Evolutionary conservation across 2,797 vertebrate species (phyloP).

Genomic region (Liasis olivaceus): DNA sequence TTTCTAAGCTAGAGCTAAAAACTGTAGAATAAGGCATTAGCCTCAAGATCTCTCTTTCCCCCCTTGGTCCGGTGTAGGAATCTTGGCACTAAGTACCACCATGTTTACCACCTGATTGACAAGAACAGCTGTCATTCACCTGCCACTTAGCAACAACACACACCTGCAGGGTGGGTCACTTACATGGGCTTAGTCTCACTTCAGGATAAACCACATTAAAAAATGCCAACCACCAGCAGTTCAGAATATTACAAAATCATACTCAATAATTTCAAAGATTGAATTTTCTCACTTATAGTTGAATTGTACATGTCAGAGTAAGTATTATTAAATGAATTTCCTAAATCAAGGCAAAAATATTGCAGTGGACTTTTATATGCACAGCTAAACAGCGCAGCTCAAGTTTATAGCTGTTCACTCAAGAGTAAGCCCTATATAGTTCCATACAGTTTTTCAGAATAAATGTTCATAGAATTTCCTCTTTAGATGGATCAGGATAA

Average conservation of each 20-base stretch:
- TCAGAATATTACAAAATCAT: background rate
- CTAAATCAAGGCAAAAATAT: constrained; percentile 37
- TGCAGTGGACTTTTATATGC: background rate
- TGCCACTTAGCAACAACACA: constrained; percentile 85
- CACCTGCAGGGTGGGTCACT: constrained; percentile 77
- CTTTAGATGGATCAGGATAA: background rate
- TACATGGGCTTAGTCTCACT: background rate
- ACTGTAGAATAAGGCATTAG: background rate
- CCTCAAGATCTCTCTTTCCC: background rate
- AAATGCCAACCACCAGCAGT: background rate
- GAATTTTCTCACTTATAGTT: background rate
- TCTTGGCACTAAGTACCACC: constrained; percentile 45
- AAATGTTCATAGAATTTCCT: too few relatives aligned
- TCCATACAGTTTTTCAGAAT: background rate
- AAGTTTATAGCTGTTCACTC: background rate
- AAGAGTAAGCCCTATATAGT: background rate
- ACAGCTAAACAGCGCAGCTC: background rate
- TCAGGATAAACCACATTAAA: background rate
- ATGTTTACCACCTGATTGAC: constrained; percentile 53
- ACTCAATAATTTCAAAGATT: background rate
- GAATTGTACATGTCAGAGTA: background rate
- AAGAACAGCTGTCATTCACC: constrained; percentile 78
- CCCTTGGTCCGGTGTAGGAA: constrained; percentile 22
- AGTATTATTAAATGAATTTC: constrained; percentile 56
- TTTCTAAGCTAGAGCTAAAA: background rate